These are phyloP conservation scores for Trachelus stipa DNA, from an alignment of 2,888 invertebrate species.

Conservation along the genomic window DNA sequence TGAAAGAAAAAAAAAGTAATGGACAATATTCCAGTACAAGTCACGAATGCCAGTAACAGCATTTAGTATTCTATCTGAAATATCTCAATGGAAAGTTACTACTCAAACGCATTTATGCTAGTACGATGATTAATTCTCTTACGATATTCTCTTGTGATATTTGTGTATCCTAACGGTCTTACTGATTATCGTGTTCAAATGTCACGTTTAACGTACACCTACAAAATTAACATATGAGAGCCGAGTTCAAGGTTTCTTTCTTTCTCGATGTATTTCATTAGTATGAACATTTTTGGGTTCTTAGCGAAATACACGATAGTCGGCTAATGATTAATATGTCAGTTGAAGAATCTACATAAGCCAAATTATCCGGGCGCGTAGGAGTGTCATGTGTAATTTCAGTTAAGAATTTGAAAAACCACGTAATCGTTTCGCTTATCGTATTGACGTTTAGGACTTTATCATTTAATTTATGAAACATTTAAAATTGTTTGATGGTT, in stretches of 20 bases:
- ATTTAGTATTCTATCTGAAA: background rate
- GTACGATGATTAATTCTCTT: background rate
- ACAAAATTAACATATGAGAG: background rate
- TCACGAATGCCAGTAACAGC: background rate
- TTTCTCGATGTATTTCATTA: background rate
- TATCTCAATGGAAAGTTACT: background rate
- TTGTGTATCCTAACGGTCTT: background rate
- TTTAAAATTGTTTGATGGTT: background rate
- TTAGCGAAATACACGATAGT: background rate
- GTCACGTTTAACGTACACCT: background rate
- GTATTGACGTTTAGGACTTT: background rate
- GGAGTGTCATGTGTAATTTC: background rate
- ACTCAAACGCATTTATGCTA: background rate
- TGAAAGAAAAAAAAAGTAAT: too few relatives aligned
- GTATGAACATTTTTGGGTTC: background rate
- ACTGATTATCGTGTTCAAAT: background rate
- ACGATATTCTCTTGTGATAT: background rate
- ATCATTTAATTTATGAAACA: background rate
- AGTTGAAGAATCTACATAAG: background rate
- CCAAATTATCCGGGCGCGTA: background rate
- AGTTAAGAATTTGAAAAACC: background rate
- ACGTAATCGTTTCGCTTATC: background rate
- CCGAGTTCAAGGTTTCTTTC: background rate
- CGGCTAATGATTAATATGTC: background rate
- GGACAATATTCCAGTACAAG: background rate